These are phyloP conservation scores for Erebia aethiops DNA, from an alignment of 2,888 invertebrate genomes.

Conservation along the genomic window DNA sequence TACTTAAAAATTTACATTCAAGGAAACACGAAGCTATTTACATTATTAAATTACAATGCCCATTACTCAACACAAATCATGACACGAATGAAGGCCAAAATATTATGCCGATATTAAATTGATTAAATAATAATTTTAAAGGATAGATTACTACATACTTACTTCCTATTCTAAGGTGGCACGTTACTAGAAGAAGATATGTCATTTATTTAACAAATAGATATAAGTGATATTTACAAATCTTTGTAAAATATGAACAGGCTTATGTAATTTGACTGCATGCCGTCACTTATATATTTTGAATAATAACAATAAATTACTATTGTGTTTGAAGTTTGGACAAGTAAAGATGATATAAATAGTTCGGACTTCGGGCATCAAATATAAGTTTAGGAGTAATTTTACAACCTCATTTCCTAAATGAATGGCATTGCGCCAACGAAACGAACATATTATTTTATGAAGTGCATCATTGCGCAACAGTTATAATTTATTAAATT, in stretches of 20 bases:
- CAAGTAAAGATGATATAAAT: neutral
- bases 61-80: too few relatives aligned
- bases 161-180: too few relatives aligned
- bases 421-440: slow-evolving; percentile 26
- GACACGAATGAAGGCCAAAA: too few relatives aligned
- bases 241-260: neutral
- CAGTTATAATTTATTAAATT: slow-evolving; percentile 13
- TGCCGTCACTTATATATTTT: neutral
- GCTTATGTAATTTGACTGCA: slow-evolving; percentile 1
- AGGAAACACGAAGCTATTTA: neutral
- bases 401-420: slow-evolving; percentile 12
- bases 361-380: neutral
- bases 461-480: slow-evolving; percentile 1
- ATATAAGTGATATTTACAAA: neutral
- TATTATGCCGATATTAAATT: neutral
- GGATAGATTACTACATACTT: too few relatives aligned
- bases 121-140: neutral
- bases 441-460: neutral
- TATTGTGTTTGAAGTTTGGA: neutral
- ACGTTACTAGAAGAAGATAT: too few relatives aligned
- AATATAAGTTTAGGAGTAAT: slow-evolving; percentile 8
- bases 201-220: too few relatives aligned
- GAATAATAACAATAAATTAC: neutral
- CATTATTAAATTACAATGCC: neutral
- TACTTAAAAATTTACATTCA: neutral